A percentile compares a stretch with the other conserved stretches of the same genome.
These are phyloP conservation scores for Synergus gifuensis DNA, from an alignment of 2,888 invertebrate genomes.

Conservation along the genomic window DNA sequence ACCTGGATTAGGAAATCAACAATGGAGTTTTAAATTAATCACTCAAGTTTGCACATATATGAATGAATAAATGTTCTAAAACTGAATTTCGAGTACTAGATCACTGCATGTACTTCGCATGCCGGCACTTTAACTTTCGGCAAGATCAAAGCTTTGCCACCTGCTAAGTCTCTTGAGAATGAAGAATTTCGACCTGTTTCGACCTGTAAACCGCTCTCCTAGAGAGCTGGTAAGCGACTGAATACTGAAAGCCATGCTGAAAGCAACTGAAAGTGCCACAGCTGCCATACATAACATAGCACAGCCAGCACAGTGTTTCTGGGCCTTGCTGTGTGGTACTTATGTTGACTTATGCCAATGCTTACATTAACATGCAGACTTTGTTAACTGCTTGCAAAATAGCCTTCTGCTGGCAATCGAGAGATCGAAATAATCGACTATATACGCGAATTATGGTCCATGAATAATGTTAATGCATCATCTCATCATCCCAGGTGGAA, in stretches of 20 bases:
- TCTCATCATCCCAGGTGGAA: no score
- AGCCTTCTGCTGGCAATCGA: conserved; percentile 13
- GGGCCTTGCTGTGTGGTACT: conserved; percentile 4
- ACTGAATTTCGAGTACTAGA: neutral
- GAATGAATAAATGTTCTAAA: neutral
- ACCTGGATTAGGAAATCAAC: conserved; percentile 27
- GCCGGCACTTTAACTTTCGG: conserved; percentile 21
- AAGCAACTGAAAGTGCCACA: conserved; percentile 30
- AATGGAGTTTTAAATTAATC: neutral
- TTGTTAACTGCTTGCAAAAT: neutral
- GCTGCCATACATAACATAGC: neutral
- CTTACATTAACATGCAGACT: neutral
- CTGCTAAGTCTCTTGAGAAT: neutral
- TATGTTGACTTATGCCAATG: conserved; percentile 9
- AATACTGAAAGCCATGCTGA: neutral
- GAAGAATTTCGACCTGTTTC: conserved; percentile 10
- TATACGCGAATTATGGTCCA: conserved; percentile 7
- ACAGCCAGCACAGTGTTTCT: conserved; percentile 15
- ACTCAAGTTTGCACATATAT: neutral
- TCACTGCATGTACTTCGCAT: neutral
- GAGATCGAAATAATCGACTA: neutral
- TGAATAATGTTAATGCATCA: neutral
- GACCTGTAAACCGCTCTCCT: conserved; percentile 19
- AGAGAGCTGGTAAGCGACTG: conserved; percentile 36
- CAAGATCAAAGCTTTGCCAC: conserved; percentile 28